Conservation (phyloP, 2,113 vertebrate species). For the Platysternon megacephalum region DNA sequence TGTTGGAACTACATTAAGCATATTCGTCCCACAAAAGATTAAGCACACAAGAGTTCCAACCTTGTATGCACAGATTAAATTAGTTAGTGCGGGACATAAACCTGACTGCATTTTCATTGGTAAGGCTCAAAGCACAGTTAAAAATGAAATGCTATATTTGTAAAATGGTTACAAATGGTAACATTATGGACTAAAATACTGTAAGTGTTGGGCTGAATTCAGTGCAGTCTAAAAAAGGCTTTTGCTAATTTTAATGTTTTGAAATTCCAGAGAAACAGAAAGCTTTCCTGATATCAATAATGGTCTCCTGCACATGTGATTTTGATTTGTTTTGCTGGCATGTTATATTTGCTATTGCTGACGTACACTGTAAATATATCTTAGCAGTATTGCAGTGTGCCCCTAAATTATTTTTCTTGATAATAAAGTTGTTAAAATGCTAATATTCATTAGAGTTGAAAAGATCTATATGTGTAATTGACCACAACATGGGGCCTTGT, state of each 20-base stretch:
- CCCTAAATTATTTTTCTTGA: neutral
- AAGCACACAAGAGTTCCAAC: neutral
- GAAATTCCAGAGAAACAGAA: neutral
- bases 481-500: neutral
- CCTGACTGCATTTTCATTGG: neutral
- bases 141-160: neutral
- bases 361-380: neutral
- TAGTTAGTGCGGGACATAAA: neutral
- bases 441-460: constrained; percentile 8
- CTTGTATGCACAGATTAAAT: neutral
- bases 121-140: neutral
- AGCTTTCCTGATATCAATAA: constrained; percentile 1
- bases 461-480: neutral
- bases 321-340: constrained; percentile 18
- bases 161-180: neutral
- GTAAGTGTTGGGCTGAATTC: neutral
- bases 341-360: neutral
- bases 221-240: neutral
- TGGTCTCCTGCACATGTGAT: neutral
- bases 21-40: neutral
- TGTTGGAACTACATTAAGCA: neutral
- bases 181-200: neutral
- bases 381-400: neutral
- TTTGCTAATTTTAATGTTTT: neutral
- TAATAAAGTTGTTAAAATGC: constrained; percentile 29